Base-by-base conservation (phyloP, 2,797 vertebrate genomes). In the Cyclopterus lumpus region DNA sequence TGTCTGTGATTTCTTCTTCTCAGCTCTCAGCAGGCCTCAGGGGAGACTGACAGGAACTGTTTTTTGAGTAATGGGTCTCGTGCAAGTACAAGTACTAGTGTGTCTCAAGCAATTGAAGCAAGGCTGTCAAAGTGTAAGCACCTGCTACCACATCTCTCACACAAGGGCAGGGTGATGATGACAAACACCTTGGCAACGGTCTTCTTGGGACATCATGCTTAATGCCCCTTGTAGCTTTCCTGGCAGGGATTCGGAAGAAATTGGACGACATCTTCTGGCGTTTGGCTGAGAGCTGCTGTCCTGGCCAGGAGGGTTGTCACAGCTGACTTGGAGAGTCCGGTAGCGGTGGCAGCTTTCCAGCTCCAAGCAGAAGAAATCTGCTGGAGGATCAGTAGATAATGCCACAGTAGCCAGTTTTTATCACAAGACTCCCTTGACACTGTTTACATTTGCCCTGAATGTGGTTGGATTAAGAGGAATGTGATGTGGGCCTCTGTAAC, bases 151-250 rank as follows among this genome's bases (percentile, higher is more conserved):
- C 73, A 54, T 80, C 71, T 70, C 55, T 69, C 64, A 74, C 70
- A 38, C 71, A 22, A 75, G 36, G 57, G 8, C 44, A 55, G 28
- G 67, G 20, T 49, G 85, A 65, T 73, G 80, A 87, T 85, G 69
- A 78, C 76, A 88, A 89, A 84, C 70, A 83, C 70, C 75, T 77
- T 85, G 82, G 83, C 84, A 88, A 83, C 79, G 82, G 77, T 69
- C 75, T 70, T 54, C 70, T 54, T 15, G 69, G 86, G 81, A 85
- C 87, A 77, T 86, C 79, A 85, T 82, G 61, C 58, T 77, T 74
- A 86, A 86, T 81, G 71, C 61, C 61, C 53, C 67, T 79, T 67
- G 75, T 57, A 79, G 59, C 66, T 64, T 32, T 79, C 64, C 75
- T 86, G 82, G 81, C 79, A 80, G 74, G 34, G 64, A 81, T 32